Base-by-base conservation (phyloP, 2,113 vertebrate species). In the Progne subis region DNA sequence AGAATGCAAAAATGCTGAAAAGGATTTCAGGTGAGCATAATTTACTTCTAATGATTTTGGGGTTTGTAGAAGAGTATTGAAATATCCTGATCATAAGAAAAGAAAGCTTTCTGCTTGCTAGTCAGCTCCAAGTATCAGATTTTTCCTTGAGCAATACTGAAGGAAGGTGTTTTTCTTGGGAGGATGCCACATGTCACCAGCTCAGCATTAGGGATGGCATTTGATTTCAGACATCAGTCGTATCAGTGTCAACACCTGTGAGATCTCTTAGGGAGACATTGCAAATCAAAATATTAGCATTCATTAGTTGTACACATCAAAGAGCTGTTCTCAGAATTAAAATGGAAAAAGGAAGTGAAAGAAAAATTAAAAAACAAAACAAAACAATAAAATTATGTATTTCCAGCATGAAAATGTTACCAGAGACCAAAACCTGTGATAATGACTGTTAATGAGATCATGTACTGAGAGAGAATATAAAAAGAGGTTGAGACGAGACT, bases 401-500 rank as follows among this genome's bases (percentile, higher is more conserved):
- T 11, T 0, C 44, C 13, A 61, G 52, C 46, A 95, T 92, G 67
- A 91, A 82, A 85, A 89, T 63, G 31, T 37, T 94, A 43, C 52
- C 29, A 67, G 59, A 94, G 68, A 85, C 63, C 14, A 81, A 65
- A 93, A 94, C 4, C 31, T 90, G 46, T 86, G 56, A 84, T 91
- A 89, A 95, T 85, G 80, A 91, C 59, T 92, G 11, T 43, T 94
- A 96, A 95, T 95, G 93, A 96, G 85, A 94, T 37, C 29, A 46
- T 82, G 34, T 29, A 61, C 71, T n/a, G 61, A 83, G 41, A 68
- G 5, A 68, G 52, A 80, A 75, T 46, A 41, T 87, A 91, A 91
- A 92, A 76, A 57, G 34, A 80, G 14, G 11, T 25, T 86, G 69
- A 86, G 26, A 79, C 7, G 14, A 95, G 50, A 64, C 39, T 76